Evolutionary conservation across 2,797 vertebrate genomes (phyloP).

Genomic region (Ambastaia sidthimunki): DNA sequence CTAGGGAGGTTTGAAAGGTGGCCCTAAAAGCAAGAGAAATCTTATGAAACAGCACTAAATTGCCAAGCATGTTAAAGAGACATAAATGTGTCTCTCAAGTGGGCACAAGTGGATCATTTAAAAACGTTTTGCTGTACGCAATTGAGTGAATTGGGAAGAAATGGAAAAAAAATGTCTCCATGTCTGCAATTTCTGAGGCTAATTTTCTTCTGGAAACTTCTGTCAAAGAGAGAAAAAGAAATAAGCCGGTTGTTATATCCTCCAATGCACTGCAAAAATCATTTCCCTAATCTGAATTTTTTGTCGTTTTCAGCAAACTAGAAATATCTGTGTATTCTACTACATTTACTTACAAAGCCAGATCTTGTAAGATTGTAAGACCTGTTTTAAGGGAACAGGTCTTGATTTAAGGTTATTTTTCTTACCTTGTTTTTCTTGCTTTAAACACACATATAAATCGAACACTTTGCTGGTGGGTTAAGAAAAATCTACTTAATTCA

Average conservation of each 20-base stretch:
- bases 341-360: neutral
- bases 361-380: neutral
- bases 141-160: neutral
- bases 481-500: neutral
- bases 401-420: neutral
- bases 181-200: neutral
- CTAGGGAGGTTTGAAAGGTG: neutral
- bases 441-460: neutral
- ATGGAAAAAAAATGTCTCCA: neutral
- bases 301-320: neutral
- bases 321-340: neutral
- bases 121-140: neutral
- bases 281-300: neutral
- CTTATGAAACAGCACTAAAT: constrained; percentile 1
- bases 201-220: neutral
- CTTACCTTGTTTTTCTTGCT: neutral
- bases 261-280: neutral
- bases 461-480: neutral
- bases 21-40: neutral
- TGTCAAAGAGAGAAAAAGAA: neutral
- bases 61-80: constrained; percentile 3
- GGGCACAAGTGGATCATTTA: neutral
- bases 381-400: neutral
- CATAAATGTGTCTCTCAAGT: neutral
- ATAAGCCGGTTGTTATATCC: neutral